phyloP scores from a whole-genome alignment of 2,797 vertebrate genomes.

The Poeciliopsis infans region DNA sequence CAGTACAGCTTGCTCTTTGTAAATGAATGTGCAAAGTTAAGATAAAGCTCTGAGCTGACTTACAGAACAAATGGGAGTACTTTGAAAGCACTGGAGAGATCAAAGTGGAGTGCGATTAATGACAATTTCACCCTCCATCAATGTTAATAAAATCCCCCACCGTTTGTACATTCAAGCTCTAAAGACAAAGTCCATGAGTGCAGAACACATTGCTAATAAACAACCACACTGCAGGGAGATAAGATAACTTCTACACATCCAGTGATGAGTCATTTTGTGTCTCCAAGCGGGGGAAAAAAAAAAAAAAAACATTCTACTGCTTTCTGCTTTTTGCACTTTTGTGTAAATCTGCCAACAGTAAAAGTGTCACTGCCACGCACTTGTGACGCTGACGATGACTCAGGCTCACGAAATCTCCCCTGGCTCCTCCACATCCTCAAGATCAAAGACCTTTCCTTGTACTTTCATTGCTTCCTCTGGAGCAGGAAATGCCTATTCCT shows the following conservation, averaged over 20 bases:
- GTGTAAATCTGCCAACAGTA: slow-evolving; percentile 62
- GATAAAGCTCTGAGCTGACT: slow-evolving; percentile 59
- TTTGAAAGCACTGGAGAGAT: slow-evolving; percentile 68
- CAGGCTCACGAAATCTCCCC: slow-evolving; percentile 60
- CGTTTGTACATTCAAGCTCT: slow-evolving; percentile 23
- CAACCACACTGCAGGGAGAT: slow-evolving; percentile 55
- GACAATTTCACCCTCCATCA: slow-evolving; percentile 62
- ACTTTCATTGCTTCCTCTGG: slow-evolving; percentile 76
- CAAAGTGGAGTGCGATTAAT: slow-evolving; percentile 73
- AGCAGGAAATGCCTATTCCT: slow-evolving; percentile 78
- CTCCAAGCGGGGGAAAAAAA: slow-evolving; percentile 37
- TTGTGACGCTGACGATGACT: slow-evolving; percentile 65
- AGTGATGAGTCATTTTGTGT: slow-evolving; percentile 69
- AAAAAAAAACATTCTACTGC: slow-evolving; percentile 36
- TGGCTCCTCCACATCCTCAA: slow-evolving; percentile 57
- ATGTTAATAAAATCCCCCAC: slow-evolving; percentile 59
- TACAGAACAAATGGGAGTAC: slow-evolving; percentile 67
- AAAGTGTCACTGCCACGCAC: slow-evolving; percentile 61
- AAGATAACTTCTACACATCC: slow-evolving; percentile 56
- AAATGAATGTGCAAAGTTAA: slow-evolving; percentile 59
- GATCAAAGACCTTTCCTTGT: slow-evolving; percentile 70
- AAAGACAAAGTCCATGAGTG: slow-evolving; percentile 29
- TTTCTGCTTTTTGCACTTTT: slow-evolving; percentile 39
- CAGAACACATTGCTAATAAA: slow-evolving; percentile 58
- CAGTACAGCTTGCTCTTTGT: slow-evolving; percentile 28